These are phyloP conservation scores for Hyperoplus lanceolatus DNA, from an alignment of 2,797 vertebrate genomes.

Conservation along the genomic window DNA sequence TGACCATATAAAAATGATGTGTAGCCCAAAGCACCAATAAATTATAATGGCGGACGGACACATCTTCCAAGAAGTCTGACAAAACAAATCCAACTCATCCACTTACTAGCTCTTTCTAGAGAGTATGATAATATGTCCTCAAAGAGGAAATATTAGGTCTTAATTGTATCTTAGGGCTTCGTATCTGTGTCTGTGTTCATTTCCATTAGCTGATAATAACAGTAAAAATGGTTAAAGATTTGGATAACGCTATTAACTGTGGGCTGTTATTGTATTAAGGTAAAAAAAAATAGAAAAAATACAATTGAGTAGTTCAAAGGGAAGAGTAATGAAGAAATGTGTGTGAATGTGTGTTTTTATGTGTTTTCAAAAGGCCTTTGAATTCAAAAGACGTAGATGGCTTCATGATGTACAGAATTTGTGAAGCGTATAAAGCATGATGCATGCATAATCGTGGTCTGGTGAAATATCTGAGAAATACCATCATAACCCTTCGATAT, in stretches of 20 bases:
- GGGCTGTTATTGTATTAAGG: background rate
- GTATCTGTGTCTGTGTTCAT: background rate
- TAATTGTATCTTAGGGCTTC: constrained; percentile 1
- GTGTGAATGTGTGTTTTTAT: background rate
- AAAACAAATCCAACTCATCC: constrained; percentile 19
- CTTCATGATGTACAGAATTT: background rate
- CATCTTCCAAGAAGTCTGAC: constrained; percentile 25
- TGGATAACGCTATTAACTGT: background rate
- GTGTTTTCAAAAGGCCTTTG: background rate
- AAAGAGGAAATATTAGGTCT: constrained; percentile 1
- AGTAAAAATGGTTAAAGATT: background rate
- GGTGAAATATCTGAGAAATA: constrained; percentile 4
- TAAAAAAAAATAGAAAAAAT: background rate
- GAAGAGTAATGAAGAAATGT: background rate
- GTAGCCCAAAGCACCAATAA: constrained; percentile 42
- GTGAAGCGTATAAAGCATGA: background rate
- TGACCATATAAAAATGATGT: constrained; percentile 42
- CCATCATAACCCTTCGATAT: background rate
- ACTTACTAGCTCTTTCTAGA: background rate
- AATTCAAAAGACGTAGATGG: background rate
- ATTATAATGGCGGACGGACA: constrained; percentile 30
- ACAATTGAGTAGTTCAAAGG: background rate
- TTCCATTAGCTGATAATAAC: background rate
- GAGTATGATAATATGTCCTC: constrained; percentile 8
- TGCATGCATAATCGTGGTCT: background rate